These are phyloP conservation scores for Eupithecia insigniata DNA, from an alignment of 2,888 invertebrate species.

Conservation along the genomic window DNA sequence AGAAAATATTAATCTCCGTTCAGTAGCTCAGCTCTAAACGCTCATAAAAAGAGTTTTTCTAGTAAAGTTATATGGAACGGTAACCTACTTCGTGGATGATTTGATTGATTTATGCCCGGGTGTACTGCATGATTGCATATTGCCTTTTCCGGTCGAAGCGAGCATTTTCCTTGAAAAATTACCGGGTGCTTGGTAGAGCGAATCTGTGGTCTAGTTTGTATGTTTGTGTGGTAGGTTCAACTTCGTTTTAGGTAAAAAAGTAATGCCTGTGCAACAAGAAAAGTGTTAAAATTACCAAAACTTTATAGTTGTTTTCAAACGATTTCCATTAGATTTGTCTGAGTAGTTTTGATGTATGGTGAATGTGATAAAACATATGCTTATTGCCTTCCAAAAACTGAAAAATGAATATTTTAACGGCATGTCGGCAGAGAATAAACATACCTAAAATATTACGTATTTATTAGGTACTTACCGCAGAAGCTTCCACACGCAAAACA, in stretches of 20 bases:
- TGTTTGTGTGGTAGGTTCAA: background rate
- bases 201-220: constrained; percentile 47
- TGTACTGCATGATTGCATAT: constrained; percentile 57
- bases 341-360: too few species aligned
- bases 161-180: constrained; percentile 71
- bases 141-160: constrained; percentile 50
- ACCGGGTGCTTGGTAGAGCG: constrained; percentile 61
- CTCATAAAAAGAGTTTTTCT: constrained; percentile 29
- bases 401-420: too few species aligned
- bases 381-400: too few species aligned
- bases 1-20: constrained; percentile 21
- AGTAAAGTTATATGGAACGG: constrained; percentile 32
- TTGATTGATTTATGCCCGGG: constrained; percentile 43
- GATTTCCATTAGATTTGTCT: too few species aligned
- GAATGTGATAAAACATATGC: too few species aligned
- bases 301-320: too few species aligned
- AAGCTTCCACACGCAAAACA: constrained; percentile 10
- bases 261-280: background rate
- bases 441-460: too few species aligned
- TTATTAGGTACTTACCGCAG: constrained; percentile 2
- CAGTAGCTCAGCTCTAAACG: constrained; percentile 12
- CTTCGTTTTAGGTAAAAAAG: background rate
- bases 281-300: background rate
- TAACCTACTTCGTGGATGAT: constrained; percentile 37
- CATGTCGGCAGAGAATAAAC: too few species aligned